Evolutionary conservation across 2,113 vertebrate species (phyloP).

Genomic region (Podocnemis expansa): DNA sequence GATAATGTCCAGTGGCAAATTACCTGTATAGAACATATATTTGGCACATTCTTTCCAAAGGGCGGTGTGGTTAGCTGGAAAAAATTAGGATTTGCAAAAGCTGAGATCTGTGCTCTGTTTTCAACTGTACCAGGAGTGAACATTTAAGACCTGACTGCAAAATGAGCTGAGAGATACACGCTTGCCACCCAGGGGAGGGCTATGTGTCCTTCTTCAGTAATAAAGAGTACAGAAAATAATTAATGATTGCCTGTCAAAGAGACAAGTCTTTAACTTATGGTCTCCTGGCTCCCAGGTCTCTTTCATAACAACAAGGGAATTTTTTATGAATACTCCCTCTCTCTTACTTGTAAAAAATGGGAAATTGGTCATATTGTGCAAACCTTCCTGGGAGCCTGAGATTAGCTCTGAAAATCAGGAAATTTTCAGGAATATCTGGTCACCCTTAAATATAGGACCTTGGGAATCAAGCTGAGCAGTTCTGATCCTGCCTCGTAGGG

Average conservation of each 20-base stretch:
- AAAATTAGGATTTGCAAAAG: neutral
- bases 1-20: neutral
- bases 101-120: neutral
- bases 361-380: rapidly evolving
- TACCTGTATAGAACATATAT: neutral
- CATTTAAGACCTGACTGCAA: neutral
- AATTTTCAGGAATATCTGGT: rapidly evolving
- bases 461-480: rapidly evolving
- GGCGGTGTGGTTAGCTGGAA: neutral
- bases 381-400: neutral
- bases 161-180: neutral
- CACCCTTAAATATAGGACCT: rapidly evolving
- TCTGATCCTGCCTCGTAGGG: slow-evolving; percentile 25
- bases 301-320: neutral
- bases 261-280: neutral
- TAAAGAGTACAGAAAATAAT: neutral
- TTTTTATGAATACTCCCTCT: too few relatives aligned
- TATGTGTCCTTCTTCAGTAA: neutral
- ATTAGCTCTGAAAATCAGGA: rapidly evolving
- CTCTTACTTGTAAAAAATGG: neutral
- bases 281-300: neutral
- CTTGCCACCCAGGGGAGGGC: neutral
- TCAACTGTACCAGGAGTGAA: neutral
- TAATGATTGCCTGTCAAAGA: neutral
- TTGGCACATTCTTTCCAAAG: neutral